Percentiles rank a stretch among this genome's conserved stretches.
These are phyloP conservation scores for Hirtodrosophila trivittata DNA, from an alignment of 2,888 invertebrate species.

Conservation along the genomic window DNA sequence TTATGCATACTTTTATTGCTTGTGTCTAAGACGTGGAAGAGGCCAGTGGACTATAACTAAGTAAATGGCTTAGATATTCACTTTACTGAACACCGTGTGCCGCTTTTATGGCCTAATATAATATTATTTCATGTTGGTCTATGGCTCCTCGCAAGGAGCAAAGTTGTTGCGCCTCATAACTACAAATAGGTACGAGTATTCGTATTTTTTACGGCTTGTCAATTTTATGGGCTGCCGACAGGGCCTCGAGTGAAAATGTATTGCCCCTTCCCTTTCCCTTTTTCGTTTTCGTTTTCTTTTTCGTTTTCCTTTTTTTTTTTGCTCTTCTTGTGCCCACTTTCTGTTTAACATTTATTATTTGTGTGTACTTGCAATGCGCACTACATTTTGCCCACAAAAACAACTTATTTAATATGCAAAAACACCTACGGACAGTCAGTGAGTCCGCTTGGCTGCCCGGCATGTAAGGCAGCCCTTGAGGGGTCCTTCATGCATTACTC, in stretches of 20 bases:
- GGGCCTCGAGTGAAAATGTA: slow-evolving; percentile 38
- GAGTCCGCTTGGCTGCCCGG: slow-evolving; percentile 5
- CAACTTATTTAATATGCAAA: slow-evolving; percentile 57
- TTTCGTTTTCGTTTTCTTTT: too few species aligned
- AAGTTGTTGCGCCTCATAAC: slow-evolving; percentile 10
- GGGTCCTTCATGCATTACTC: slow-evolving; percentile 48
- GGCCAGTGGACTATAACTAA: slow-evolving; percentile 42
- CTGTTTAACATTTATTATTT: slow-evolving; percentile 39
- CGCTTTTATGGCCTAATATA: slow-evolving; percentile 60
- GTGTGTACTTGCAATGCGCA: slow-evolving; percentile 34
- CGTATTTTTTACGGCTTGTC: slow-evolving; percentile 66
- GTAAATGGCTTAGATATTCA: slow-evolving; percentile 34
- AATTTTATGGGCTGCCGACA: slow-evolving; percentile 61
- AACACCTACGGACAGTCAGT: slow-evolving; percentile 23
- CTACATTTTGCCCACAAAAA: slow-evolving; percentile 14
- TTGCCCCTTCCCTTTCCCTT: slow-evolving; percentile 38
- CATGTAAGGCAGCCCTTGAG: slow-evolving; percentile 6
- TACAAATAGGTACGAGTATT: slow-evolving; percentile 30
- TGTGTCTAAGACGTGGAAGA: slow-evolving; percentile 11
- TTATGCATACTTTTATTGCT: slow-evolving; percentile 52
- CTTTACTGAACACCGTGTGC: slow-evolving; percentile 26
- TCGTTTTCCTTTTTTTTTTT: too few species aligned
- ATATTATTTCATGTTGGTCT: slow-evolving; percentile 58
- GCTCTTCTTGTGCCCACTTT: too few species aligned
- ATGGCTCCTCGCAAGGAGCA: slow-evolving; percentile 18